Conservation (phyloP, 2,113 vertebrate genomes). For the Chloropsis hardwickii region DNA sequence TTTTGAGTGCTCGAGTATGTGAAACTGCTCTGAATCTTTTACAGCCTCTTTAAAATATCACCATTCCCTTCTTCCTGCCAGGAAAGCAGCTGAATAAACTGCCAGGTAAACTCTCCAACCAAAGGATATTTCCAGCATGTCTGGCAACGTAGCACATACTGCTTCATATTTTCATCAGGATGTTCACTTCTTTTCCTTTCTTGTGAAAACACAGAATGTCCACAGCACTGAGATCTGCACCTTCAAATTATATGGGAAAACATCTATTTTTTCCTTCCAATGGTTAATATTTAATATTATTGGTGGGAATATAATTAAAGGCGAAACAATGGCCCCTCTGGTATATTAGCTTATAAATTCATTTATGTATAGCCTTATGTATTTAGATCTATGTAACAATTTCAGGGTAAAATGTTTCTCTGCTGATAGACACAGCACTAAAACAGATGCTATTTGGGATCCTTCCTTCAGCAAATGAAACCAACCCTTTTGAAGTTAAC, state of each 20-base stretch:
- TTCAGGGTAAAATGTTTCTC: neutral
- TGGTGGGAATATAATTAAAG: neutral
- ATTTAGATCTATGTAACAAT: neutral
- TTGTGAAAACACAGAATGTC: neutral
- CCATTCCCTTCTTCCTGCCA: neutral
- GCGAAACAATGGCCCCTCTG: neutral
- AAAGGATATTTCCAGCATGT: neutral
- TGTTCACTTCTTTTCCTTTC: neutral
- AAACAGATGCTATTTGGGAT: neutral
- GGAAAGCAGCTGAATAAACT: neutral
- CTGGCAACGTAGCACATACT: neutral
- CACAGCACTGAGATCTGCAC: neutral
- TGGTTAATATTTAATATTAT: neutral
- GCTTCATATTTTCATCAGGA: neutral
- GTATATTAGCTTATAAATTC: neutral
- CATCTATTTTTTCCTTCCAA: neutral
- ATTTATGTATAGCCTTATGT: neutral
- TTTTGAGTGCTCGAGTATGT: neutral
- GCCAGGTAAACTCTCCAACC: neutral
- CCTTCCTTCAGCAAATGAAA: neutral
- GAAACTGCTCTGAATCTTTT: neutral
- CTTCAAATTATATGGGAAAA: neutral
- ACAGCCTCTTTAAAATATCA: neutral
- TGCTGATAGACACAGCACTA: neutral
- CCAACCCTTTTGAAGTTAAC: neutral